phyloP scores from a whole-genome alignment of 1,140 invertebrate species.

The Aradophagus sp. region DNA sequence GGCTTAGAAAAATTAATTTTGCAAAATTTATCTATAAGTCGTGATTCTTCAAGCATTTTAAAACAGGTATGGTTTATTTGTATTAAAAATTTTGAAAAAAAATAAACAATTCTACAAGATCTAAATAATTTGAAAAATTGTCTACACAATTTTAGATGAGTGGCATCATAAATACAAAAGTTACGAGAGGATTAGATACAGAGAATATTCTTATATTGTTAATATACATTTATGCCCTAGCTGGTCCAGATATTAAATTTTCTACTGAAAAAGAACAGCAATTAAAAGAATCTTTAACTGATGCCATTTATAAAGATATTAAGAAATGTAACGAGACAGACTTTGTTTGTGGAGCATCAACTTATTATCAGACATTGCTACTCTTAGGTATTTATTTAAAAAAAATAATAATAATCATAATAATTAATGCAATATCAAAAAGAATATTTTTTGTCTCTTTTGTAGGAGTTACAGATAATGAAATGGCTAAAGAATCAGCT shows the following conservation, averaged over 20 bases:
- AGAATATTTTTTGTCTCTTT: too few species aligned
- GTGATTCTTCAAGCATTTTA: conserved; percentile 78
- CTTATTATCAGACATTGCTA: conserved; percentile 67
- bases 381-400: conserved; percentile 59
- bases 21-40: conserved; percentile 77
- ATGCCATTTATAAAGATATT: conserved; percentile 79
- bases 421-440: neutral
- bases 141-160: conserved; percentile 77
- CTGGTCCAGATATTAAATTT: conserved; percentile 77
- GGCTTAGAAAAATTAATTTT: conserved; percentile 77
- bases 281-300: conserved; percentile 74
- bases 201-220: conserved; percentile 79
- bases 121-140: too few species aligned
- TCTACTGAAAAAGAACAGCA: conserved; percentile 76
- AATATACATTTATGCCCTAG: conserved; percentile 79
- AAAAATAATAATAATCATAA: neutral
- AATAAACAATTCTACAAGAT: too few species aligned
- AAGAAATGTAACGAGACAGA: conserved; percentile 64
- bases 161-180: conserved; percentile 77
- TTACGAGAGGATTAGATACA: conserved; percentile 75
- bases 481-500: conserved; percentile 57
- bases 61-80: conserved; percentile 72
- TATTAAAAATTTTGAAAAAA: too few species aligned
- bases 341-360: conserved; percentile 57
- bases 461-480: conserved; percentile 59